Conservation (phyloP, 2,888 invertebrate species). For the Hyppa rectilinea region DNA sequence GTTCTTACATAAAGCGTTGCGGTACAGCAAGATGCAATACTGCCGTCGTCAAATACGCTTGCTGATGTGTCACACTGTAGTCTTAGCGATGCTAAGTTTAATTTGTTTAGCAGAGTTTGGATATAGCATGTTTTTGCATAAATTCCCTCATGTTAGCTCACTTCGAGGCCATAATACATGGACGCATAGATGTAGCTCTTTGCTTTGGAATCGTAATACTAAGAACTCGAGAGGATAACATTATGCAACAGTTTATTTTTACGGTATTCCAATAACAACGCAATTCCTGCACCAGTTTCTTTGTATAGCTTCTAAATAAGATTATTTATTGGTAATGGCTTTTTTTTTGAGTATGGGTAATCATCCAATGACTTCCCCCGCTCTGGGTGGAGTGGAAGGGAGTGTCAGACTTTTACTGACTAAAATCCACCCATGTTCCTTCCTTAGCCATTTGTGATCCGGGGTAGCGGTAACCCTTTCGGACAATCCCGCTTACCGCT, state of each 20-base stretch:
- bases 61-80: slow-evolving; percentile 8
- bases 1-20: slow-evolving; percentile 33
- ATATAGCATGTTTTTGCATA: background rate
- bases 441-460: no score
- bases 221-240: background rate
- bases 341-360: no score
- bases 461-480: no score
- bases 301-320: rapidly evolving
- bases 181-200: background rate
- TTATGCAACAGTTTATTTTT: background rate
- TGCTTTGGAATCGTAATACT: background rate
- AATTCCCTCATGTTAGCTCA: background rate
- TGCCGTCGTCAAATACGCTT: slow-evolving; percentile 46
- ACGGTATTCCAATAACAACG: background rate
- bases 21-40: slow-evolving; percentile 12
- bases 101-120: slow-evolving; percentile 2
- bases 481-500: no score
- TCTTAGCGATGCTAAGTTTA: background rate
- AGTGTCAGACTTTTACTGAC: no score
- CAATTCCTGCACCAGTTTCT: background rate
- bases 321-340: no score
- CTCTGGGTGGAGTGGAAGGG: no score
- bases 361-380: no score
- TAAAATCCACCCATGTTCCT: no score
- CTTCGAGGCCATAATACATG: background rate